Base-by-base conservation (phyloP, 2,888 invertebrate genomes). In the Dinocampus coccinellae region DNA sequence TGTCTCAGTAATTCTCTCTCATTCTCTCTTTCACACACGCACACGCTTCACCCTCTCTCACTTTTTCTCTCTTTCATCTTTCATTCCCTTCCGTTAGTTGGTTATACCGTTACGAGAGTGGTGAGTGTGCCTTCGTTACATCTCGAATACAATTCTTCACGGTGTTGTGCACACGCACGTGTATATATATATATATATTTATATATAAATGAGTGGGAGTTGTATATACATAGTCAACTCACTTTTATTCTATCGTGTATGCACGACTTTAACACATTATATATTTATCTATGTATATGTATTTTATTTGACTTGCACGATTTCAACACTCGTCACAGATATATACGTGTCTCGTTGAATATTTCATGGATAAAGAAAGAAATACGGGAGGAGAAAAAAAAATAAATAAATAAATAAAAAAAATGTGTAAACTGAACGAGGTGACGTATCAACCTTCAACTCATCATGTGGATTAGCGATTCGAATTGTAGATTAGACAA, bases 91-190 rank as follows among this genome's bases (percentile, higher is more conserved):
- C 66, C 66, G 57, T 77, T 75, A 76, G 78, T 77, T 74, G 79
- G 75, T 70, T 78, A 76, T 82, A 83, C 83, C 83, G 82, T 83
- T 83, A 82, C 74, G 72, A 76, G 74, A 24, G 24, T 76, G 78
- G 24, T 57, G 55, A 76, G 79, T 80, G 79, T 80, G 79, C 76
- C 74, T 73, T 76, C 75, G 77, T 77, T 75, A 79, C 74, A 74
- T 78, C 77, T 77, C 75, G 79, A 79, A 80, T 77, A 76, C 75
- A 71, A 74, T 75, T 70, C 73, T 74, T 73, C 69, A 75, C 75
- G 71, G 75, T 73, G 72, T 73, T 71, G 66, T 75, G 71, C 69
- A 69, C 58, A 72, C 72, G 53, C 67, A 62, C 67, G 62, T 58
- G 72, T 63, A 64, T 47, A 16, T 47, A 47, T 47, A 47, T 16